Conservation (phyloP, 2,797 vertebrate genomes). For the Crenichthys baileyi region DNA sequence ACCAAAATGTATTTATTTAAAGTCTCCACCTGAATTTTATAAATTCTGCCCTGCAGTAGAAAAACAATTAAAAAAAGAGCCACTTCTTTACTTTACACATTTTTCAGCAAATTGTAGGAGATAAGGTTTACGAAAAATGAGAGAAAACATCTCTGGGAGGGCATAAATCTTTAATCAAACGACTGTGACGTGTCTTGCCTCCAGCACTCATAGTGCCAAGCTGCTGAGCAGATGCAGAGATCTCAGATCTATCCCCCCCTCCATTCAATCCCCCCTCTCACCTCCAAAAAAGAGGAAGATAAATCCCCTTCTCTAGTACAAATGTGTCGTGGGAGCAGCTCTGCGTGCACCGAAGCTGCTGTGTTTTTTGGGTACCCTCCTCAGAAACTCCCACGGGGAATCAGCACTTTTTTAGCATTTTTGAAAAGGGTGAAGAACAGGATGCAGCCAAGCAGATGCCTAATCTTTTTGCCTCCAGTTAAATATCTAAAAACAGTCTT, state of each 20-base stretch:
- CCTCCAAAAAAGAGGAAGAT: conserved; percentile 39
- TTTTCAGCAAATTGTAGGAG: conserved; percentile 65
- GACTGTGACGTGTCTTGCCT: conserved; percentile 75
- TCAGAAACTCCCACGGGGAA: conserved; percentile 72
- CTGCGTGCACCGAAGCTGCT: conserved; percentile 61
- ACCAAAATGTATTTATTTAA: conserved; percentile 34
- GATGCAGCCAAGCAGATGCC: conserved; percentile 59
- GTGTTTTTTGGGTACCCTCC: conserved; percentile 69
- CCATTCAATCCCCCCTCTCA: not conserved
- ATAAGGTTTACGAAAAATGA: conserved; percentile 68
- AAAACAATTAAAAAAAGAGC: conserved; percentile 56
- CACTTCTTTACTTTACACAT: conserved; percentile 65
- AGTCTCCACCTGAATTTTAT: conserved; percentile 29
- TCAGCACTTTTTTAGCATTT: conserved; percentile 68
- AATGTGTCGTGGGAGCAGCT: conserved; percentile 77
- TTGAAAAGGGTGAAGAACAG: conserved; percentile 61
- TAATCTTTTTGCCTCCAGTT: conserved; percentile 71
- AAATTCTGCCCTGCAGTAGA: conserved; percentile 19
- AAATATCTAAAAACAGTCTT: conserved; percentile 62
- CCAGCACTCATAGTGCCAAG: conserved; percentile 71
- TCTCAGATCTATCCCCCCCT: conserved; percentile 71
- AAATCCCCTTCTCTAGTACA: conserved; percentile 72
- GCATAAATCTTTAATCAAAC: conserved; percentile 83
- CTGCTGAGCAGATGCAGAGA: conserved; percentile 77
- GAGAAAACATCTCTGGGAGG: conserved; percentile 78